Percentiles rank a stretch among this genome's conserved stretches.
Conservation (phyloP, 2,797 vertebrate genomes). For the Hylomyscus alleni region DNA sequence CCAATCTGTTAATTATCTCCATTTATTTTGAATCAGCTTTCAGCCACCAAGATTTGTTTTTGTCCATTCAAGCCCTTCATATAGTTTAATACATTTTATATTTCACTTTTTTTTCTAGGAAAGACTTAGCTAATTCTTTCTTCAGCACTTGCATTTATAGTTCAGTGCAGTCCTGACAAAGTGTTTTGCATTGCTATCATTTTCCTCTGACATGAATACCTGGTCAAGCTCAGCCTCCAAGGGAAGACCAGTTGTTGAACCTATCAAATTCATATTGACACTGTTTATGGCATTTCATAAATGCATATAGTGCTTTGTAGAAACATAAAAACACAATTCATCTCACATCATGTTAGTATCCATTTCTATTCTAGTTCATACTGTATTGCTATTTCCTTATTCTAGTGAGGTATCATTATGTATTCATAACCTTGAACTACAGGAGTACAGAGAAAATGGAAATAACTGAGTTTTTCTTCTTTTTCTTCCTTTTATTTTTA, state of each 20-base stretch:
- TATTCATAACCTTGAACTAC: slow-evolving; percentile 48
- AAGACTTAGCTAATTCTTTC: slow-evolving; percentile 6
- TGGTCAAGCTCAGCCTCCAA: neutral
- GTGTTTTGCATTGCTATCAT: slow-evolving; percentile 55
- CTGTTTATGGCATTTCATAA: slow-evolving; percentile 65
- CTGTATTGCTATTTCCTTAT: neutral
- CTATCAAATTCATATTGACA: slow-evolving; percentile 26
- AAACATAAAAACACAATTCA: slow-evolving; percentile 56
- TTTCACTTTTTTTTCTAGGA: neutral
- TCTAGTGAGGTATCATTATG: neutral
- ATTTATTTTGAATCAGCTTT: slow-evolving; percentile 87
- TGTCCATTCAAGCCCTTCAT: slow-evolving; percentile 75
- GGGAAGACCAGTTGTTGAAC: slow-evolving; percentile 27
- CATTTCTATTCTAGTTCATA: slow-evolving; percentile 32
- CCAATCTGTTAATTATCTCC: slow-evolving; percentile 88
- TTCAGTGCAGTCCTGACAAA: slow-evolving; percentile 1
- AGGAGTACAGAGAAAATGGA: slow-evolving; percentile 38
- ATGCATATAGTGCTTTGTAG: slow-evolving; percentile 24
- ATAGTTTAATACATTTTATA: slow-evolving; percentile 78
- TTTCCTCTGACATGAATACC: slow-evolving; percentile 61
- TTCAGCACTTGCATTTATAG: slow-evolving; percentile 51
- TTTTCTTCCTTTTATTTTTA: neutral
- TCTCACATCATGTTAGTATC: slow-evolving; percentile 29
- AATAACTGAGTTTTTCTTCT: neutral
- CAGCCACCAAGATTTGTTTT: slow-evolving; percentile 83